A percentile compares a stretch with the other conserved stretches of the same genome.
Evolutionary conservation across 2,113 vertebrate species (phyloP).

Genomic region (Trachemys scripta): DNA sequence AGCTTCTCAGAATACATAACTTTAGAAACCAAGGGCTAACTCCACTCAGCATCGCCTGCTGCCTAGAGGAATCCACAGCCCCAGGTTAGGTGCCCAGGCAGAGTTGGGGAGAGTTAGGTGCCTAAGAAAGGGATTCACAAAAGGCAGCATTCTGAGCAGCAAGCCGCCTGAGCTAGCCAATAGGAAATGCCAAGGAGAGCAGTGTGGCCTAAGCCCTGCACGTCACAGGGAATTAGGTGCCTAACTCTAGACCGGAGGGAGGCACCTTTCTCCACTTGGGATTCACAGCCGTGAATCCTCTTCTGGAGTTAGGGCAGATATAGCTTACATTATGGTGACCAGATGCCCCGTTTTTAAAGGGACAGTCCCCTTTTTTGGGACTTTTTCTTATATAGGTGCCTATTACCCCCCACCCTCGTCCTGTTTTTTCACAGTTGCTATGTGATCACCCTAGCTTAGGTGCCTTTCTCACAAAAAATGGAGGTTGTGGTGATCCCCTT

Average conservation of each 20-base stretch:
- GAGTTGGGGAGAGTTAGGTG: background rate
- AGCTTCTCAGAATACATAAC: too few relatives aligned
- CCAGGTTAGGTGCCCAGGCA: background rate
- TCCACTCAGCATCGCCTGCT: too few relatives aligned
- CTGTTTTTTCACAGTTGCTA: too few relatives aligned
- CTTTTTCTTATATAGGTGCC: too few relatives aligned
- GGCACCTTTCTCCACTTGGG: too few relatives aligned
- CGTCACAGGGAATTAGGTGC: background rate
- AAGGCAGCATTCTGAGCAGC: background rate
- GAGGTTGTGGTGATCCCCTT: background rate
- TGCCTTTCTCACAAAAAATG: background rate
- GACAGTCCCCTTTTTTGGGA: too few relatives aligned
- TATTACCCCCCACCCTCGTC: too few relatives aligned
- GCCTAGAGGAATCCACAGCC: background rate
- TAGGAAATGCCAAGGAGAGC: background rate
- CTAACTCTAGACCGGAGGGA: background rate
- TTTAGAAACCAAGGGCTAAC: too few relatives aligned
- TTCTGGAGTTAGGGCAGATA: background rate
- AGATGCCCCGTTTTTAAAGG: too few relatives aligned
- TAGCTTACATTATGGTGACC: background rate
- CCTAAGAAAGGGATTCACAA: background rate
- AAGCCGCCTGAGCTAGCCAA: background rate
- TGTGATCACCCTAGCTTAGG: background rate
- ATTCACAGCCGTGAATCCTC: background rate
- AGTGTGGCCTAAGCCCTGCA: background rate